phyloP scores from a whole-genome alignment of 2,888 invertebrate genomes.

The Melolontha melolontha region DNA sequence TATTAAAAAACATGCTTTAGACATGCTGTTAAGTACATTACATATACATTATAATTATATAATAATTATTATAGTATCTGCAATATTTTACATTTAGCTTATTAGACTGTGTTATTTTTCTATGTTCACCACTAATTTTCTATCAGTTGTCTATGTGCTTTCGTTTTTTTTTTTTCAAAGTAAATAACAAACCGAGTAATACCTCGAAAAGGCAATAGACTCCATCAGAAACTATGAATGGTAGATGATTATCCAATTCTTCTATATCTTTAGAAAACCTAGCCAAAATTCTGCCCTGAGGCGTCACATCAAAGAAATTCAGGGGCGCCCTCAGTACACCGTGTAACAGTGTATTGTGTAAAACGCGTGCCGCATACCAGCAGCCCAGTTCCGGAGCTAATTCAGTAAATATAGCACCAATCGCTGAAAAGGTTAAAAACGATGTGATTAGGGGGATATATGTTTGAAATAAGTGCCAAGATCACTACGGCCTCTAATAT shows the following conservation, averaged over 20 bases:
- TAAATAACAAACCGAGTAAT: slow-evolving; percentile 53
- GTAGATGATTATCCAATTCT: slow-evolving; percentile 77
- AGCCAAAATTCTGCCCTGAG: slow-evolving; percentile 79
- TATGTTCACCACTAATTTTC: no score
- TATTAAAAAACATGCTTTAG: no score
- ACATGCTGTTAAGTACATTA: no score
- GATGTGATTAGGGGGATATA: neutral
- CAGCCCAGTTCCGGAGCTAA: slow-evolving; percentile 69
- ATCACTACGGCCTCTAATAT: slow-evolving; percentile 23
- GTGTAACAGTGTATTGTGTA: slow-evolving; percentile 72
- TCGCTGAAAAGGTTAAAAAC: slow-evolving; percentile 64
- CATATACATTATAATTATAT: no score
- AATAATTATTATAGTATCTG: no score
- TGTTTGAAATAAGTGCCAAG: slow-evolving; percentile 14
- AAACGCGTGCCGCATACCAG: slow-evolving; percentile 73
- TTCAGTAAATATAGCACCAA: slow-evolving; percentile 68
- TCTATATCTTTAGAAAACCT: slow-evolving; percentile 83
- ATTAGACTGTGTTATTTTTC: no score
- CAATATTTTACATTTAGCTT: no score
- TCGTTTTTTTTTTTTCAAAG: no score
- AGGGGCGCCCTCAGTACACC: slow-evolving; percentile 77
- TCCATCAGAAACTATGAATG: slow-evolving; percentile 75
- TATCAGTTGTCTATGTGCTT: no score
- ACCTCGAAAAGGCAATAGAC: slow-evolving; percentile 81
- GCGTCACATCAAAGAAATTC: slow-evolving; percentile 84